Evolutionary conservation across 2,113 vertebrate genomes (phyloP), one percentile per base, ranked within the genome.

Genomic region (Lepus timidus): DNA sequence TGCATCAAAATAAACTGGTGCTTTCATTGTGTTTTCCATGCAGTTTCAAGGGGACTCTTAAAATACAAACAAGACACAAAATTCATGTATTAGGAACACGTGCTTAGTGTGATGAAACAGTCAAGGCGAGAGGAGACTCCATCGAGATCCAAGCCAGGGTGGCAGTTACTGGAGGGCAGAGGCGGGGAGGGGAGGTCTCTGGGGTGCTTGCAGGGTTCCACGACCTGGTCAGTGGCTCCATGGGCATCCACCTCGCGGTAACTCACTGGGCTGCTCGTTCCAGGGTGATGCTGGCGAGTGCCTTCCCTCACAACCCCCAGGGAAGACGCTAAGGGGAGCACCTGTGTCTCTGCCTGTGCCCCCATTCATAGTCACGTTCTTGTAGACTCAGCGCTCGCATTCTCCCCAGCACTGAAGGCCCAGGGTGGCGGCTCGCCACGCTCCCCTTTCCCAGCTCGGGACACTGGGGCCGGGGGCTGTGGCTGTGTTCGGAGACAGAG

Each of bases 381-480:
- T 25, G 9, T 1, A 62, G 9, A 75, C 49, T 61, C 64, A 29
- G n/a, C 27, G 36, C 39, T 81, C 31, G 52, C 2, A 3, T 27
- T 33, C 49, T 36, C 17, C 17, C 16, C 25, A 49, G 39, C 73
- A 39, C 29, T 27, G 51, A 94, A 79, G n/a, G 16, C 9, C 6
- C 2, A 2, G 0, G 16, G 29, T 3, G 71, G 17, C 61, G 12
- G 31, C 62, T 33, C 19, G 39, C 10, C 44, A 5, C 22, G 1
- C 2, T 64, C 11, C 4, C 39, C 51, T 44, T 70, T 79, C 36
- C 29, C 51, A 29, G 36, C 20, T 33, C 51, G 49, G 73, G 7
- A 81, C 58, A n/a, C 1, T 27, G 25, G 0, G 2, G 6, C 8
- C 7, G 31, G 23, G 9, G 58, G 64, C 85, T 36, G 19, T 4